Base-by-base conservation (phyloP, 2,888 invertebrate species). In the Periphyllus acericola region DNA sequence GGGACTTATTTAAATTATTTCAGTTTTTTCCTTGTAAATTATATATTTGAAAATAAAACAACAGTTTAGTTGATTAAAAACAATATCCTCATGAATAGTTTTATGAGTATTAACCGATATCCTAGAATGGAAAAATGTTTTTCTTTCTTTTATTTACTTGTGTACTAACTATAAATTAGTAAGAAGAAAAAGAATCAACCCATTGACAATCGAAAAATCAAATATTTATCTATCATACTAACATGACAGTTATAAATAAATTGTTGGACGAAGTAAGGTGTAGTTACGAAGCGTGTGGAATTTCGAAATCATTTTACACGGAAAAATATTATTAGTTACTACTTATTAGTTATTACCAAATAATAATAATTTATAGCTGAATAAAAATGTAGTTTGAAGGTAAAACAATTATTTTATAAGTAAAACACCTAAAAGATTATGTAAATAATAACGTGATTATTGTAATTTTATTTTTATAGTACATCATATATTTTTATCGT, bases 131-230 rank as follows among this genome's bases (percentile, higher is more conserved):
- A 46, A 60, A 74, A 74, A 74, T 36, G 34, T 80, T 66, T 36
- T 80, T 80, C 11, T 60, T 60, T 36, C 9, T 34, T 36, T 5
- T 60, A n/a, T 80, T 36, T 36, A 55, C 55, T 17, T 17, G 36
- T 14, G 60, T n/a, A 34, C 34, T n/a, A n/a, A n/a, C n/a, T n/a
- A 80, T n/a, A 60, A 55, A 55, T 55, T 55, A 4, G 14, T 80
- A 25, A 66, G 36, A 60, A 36, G 19, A 60, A 60, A 36, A 74
- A 60, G 32, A 29, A 66, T 9, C 34, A 36, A 8, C 36, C 1
- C 19, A 29, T 36, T 80, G 3, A 36, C n/a, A 80, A 80, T 40
- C 40, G n/a, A 66, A 80, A 66, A 66, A 80, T 80, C 29, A 80
- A 80, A 66, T 80, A 80, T 80, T 60, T 40, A 80, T 60, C 1